Evolutionary conservation across 1,140 invertebrate genomes (phyloP).

Genomic region (Macrosteles quadrilineatus): DNA sequence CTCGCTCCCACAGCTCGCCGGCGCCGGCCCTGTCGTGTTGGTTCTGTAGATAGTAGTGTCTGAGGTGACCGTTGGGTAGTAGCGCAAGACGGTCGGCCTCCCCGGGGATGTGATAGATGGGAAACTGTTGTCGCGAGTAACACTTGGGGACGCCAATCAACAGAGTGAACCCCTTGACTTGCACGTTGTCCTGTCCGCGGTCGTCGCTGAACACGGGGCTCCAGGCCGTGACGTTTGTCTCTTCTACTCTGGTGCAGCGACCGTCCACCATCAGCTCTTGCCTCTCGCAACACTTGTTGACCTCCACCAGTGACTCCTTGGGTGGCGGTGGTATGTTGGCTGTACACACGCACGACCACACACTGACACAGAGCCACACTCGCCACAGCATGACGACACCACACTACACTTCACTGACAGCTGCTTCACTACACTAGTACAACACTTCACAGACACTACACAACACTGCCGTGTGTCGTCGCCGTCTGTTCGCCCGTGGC

Average conservation of each 20-base stretch:
- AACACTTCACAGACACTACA: not conserved
- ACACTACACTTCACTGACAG: not conserved
- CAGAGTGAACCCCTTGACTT: conserved; percentile 50
- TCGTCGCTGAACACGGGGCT: conserved; percentile 59
- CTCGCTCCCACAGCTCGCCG: conserved; percentile 47
- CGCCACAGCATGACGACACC: not conserved
- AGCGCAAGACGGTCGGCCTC: conserved; percentile 63
- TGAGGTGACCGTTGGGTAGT: conserved; percentile 65
- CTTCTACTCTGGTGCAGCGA: conserved; percentile 60
- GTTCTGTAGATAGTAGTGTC: conserved; percentile 61
- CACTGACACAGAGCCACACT: too few relatives aligned
- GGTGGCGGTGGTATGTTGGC: conserved; percentile 32
- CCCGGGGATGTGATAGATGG: conserved; percentile 66
- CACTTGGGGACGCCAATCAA: conserved; percentile 69
- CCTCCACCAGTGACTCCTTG: conserved; percentile 36
- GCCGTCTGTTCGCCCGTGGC: too few relatives aligned
- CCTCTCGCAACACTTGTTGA: conserved; percentile 77
- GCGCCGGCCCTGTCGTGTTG: conserved; percentile 50
- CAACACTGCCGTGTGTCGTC: too few relatives aligned
- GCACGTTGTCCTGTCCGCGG: conserved; percentile 11
- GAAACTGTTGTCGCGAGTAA: conserved; percentile 65
- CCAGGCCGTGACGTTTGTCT: conserved; percentile 60
- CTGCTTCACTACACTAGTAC: not conserved
- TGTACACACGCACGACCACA: conserved; percentile 8
- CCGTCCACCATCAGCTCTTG: conserved; percentile 69